Base-by-base conservation (phyloP, 2,113 vertebrate genomes). In the Heloderma charlesbogerti region DNA sequence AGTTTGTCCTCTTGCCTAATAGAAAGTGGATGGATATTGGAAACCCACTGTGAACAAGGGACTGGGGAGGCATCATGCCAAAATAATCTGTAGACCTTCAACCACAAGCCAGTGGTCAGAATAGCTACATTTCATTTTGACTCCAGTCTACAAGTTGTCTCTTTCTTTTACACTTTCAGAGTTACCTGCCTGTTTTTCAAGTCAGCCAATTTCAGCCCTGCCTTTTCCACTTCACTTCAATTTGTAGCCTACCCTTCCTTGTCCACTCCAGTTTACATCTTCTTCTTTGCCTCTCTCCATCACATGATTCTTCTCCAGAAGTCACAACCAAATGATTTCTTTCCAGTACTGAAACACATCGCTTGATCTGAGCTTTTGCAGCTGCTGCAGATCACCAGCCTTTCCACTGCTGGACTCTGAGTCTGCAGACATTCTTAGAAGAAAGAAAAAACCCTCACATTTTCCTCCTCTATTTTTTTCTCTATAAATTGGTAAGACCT, bases 61-160 rank as follows among this genome's bases (percentile, higher is more conserved):
- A 83, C 20, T 83, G 54, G n/a, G n/a, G 37, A 45, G 37, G 27
- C 3, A 48, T 69, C 15, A 29, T 48, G 29, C 3, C 40, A 45
- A 51, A n/a, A 72, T 1, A 86, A 95, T 94, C 31, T 72, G 4
- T 82, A 95, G 67, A 60, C 90, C 43, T 81, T 67, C 34, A 51
- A n/a, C 90, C 90, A 84, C 90, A 95, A 79, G 57, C 63, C 45
- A 83, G 25, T 1, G 2, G 89, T 69, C 71, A 94, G 93, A 84
- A 97, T 94, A 95, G 93, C 86, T 92, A 89, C 92, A 89, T 95
- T 95, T 96, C 93, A 93, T 94, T 95, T 95, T 91, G 91, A 77
- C 31, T 88, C 90, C 45, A 2, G 86, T 90, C 79, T 90, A 94
- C 87, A 89, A 66, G 29, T 79, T 91, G 88, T 93, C 94, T 95